These are phyloP conservation scores for Holacanthus passer DNA, from an alignment of 2,113 vertebrate species.

Conservation along the genomic window DNA sequence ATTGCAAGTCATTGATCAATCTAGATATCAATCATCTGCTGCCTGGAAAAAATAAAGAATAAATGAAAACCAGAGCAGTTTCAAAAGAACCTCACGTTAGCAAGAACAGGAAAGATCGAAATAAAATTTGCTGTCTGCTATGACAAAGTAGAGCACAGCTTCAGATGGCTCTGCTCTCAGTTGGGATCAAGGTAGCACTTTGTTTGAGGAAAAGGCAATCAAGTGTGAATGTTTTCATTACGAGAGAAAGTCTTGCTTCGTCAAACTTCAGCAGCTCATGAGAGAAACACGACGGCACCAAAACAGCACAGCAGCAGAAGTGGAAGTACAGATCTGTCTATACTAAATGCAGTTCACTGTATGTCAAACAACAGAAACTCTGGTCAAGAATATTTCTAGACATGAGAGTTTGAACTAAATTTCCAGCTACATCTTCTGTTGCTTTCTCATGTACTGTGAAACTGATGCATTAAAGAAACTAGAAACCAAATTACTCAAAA, in stretches of 20 bases:
- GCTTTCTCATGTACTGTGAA: neutral
- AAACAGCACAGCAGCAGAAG: neutral
- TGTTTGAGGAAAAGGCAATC: conserved; percentile 37
- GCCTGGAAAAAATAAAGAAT: conserved; percentile 10
- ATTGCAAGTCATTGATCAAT: conserved; percentile 6
- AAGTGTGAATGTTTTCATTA: conserved; percentile 28
- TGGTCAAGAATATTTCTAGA: neutral
- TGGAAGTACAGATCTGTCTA: neutral
- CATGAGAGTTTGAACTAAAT: neutral
- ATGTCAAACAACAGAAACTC: neutral
- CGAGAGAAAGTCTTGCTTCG: conserved; percentile 21
- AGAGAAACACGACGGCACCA: neutral
- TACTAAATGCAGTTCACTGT: neutral
- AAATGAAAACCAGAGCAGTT: neutral
- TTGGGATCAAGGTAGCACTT: conserved; percentile 37
- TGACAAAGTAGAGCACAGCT: conserved; percentile 29
- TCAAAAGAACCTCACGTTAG: conserved; percentile 8
- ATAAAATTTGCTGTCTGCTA: conserved; percentile 15
- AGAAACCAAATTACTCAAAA: neutral
- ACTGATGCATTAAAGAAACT: neutral
- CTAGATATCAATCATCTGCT: conserved; percentile 5
- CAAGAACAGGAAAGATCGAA: conserved; percentile 16
- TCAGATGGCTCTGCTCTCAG: conserved; percentile 20
- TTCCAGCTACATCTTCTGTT: neutral
- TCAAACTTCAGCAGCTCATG: conserved; percentile 36